phyloP scores from a whole-genome alignment of 2,113 vertebrate species.

The Chaetodon trifascialis region DNA sequence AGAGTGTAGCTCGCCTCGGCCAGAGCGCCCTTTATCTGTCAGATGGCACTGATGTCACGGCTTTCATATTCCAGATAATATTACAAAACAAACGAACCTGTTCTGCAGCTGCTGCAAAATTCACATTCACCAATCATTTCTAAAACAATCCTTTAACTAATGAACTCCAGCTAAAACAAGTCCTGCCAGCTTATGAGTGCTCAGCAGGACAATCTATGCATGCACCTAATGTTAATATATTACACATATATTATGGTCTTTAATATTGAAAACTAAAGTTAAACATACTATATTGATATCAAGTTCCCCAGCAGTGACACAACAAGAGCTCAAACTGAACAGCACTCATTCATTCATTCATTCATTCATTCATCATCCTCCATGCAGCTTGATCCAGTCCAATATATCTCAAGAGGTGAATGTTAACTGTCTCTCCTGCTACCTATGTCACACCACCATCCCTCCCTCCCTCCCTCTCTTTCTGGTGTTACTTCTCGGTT shows the following conservation, averaged over 20 bases:
- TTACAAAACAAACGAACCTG: neutral
- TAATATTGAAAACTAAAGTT: neutral
- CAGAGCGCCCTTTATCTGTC: conserved; percentile 14
- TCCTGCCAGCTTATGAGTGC: neutral
- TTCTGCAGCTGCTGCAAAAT: neutral
- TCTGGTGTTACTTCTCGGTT: conserved; percentile 32
- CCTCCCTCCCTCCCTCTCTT: neutral
- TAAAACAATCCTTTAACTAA: neutral
- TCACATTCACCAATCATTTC: neutral
- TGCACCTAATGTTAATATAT: neutral
- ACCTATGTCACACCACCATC: neutral
- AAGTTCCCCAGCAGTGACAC: neutral
- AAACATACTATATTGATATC: neutral
- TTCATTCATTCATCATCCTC: neutral
- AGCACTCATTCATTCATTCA: neutral
- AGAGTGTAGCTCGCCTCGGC: conserved; percentile 31
- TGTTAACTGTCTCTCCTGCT: neutral
- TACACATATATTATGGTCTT: neutral
- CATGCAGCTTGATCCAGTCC: neutral
- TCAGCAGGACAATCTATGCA: neutral
- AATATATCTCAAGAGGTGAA: conserved; percentile 34
- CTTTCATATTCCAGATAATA: neutral
- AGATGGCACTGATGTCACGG: conserved; percentile 24
- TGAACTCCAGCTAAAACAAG: neutral
- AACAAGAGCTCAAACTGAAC: conserved; percentile 13